Evolutionary conservation across 2,888 invertebrate genomes (phyloP), one percentile per base, ranked within the genome.

Genomic region (Hypomecis atomaria): DNA sequence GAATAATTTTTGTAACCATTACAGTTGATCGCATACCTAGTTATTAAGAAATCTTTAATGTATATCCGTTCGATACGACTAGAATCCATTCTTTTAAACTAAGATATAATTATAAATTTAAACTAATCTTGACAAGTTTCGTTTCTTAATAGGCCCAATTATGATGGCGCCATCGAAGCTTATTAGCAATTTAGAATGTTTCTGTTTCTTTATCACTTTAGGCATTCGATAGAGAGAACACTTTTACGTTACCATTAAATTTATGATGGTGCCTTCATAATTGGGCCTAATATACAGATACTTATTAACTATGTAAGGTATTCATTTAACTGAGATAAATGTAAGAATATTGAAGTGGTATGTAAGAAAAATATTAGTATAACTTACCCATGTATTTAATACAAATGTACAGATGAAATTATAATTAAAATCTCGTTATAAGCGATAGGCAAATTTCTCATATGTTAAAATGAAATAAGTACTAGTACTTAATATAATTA

Each of bases 331-430:
- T 36, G 11, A 54, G 34, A 40, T 61, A 45, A 9, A 36, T 63
- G 44, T 65, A 67, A 67, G 65, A 65, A 36, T 60, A 55, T 47
- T 63, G 36, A 53, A 48, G 8, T 13, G 37, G 45, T 62, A 55
- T 49, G 1, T 62, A 57, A 52, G 36, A 43, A 63, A n/a, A 55
- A 47, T 56, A 61, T 65, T 23, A 67, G 63, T 23, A 59, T 65
- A 60, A 62, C 66, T 45, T 69, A 68, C 43, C 59, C 34, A 59
- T 69, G 80, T 84, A 82, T 83, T 83, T 81, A 82, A 76, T 81
- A 84, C 78, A 73, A 81, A 72, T 86, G 85, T 86, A 86, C 83
- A 85, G 80, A 65, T n/a, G 44, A 58, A 53, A 67, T 3, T 11
- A 73, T 69, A 79, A 79, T 71, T 70, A 72, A 76, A 72, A 68